These are phyloP conservation scores for Agrochola circellaris DNA, from an alignment of 2,888 invertebrate species.

Conservation along the genomic window DNA sequence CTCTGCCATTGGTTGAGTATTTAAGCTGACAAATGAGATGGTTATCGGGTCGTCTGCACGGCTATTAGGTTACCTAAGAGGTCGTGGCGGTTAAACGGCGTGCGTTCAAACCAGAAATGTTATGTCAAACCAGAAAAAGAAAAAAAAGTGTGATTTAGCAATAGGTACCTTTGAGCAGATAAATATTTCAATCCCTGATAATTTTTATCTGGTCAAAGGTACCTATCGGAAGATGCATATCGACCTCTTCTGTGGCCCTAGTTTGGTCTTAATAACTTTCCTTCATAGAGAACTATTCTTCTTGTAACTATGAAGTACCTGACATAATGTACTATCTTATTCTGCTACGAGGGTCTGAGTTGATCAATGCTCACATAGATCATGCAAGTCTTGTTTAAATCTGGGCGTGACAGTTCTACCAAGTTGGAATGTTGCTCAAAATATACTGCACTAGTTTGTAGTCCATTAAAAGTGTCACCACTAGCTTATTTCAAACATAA, in stretches of 20 bases:
- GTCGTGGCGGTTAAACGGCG: constrained; percentile 19
- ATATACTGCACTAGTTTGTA: background rate
- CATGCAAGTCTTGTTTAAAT: background rate
- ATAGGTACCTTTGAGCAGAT: background rate
- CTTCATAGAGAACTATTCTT: background rate
- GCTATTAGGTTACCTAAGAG: constrained; percentile 18
- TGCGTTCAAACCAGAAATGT: background rate
- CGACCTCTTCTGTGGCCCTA: background rate
- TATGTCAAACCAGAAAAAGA: background rate
- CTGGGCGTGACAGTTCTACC: background rate
- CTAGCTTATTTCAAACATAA: constrained; percentile 25
- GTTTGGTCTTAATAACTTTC: background rate
- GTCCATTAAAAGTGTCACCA: constrained; percentile 9
- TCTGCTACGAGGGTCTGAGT: background rate
- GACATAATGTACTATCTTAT: background rate
- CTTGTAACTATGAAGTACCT: background rate
- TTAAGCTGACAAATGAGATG: constrained; percentile 31
- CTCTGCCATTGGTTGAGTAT: constrained; percentile 25
- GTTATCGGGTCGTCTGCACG: constrained; percentile 26
- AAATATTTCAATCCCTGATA: too few species aligned
- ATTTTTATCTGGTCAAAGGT: too few species aligned
- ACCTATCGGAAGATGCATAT: background rate
- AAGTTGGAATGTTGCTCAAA: background rate
- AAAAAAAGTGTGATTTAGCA: background rate
- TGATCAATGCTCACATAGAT: background rate